Conservation (phyloP, 1,140 invertebrate genomes). For the Argopecten irradians region DNA sequence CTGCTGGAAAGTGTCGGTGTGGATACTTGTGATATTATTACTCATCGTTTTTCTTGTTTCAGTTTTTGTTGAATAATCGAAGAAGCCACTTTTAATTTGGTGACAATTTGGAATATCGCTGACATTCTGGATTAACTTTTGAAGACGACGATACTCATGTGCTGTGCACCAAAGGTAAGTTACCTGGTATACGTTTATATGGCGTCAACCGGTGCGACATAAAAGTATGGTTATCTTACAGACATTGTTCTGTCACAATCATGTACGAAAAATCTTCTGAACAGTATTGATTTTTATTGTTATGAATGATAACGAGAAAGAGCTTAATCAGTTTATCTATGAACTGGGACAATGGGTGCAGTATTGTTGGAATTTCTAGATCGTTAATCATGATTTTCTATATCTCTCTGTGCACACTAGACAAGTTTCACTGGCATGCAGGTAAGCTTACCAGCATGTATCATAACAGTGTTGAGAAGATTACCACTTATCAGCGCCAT, state of each 20-base stretch:
- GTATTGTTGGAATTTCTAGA: no score
- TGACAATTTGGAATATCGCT: background rate
- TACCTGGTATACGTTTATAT: background rate
- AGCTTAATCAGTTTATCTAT: background rate
- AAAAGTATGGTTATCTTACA: background rate
- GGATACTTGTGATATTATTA: background rate
- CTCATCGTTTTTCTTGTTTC: background rate
- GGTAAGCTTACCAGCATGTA: background rate
- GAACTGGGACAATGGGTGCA: background rate
- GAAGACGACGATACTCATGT: background rate
- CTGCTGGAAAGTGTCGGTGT: background rate
- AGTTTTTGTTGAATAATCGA: background rate
- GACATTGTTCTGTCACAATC: no score
- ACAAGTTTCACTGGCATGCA: background rate
- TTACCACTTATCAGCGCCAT: background rate
- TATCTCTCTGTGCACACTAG: background rate
- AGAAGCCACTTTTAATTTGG: background rate
- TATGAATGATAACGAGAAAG: background rate
- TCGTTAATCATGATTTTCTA: background rate
- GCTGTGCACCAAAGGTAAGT: background rate
- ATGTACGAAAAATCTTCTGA: background rate
- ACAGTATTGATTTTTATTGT: background rate
- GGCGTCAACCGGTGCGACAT: background rate
- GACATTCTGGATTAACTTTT: background rate
- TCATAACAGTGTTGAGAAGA: background rate